phyloP scores from a whole-genome alignment of 1,140 invertebrate species.

The Drosophila nigrodunni region DNA sequence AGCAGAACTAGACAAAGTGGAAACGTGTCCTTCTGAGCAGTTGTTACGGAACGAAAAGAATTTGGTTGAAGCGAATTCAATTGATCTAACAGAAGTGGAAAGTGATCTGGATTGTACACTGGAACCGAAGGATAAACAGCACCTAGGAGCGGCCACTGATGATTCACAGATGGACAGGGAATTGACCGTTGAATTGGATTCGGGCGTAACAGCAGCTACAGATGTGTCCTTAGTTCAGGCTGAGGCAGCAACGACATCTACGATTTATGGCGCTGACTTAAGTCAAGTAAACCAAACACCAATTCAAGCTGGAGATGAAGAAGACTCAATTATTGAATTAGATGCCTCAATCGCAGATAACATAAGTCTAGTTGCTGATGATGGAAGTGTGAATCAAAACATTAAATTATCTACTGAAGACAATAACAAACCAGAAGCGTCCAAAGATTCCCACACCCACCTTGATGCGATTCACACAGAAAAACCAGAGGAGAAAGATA shows the following conservation, averaged over 20 bases:
- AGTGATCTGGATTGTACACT: not conserved
- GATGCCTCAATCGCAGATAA: not conserved
- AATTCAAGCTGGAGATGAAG: not conserved
- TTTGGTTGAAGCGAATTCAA: not conserved
- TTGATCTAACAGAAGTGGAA: not conserved
- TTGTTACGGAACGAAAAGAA: not conserved
- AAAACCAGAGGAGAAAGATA: not conserved
- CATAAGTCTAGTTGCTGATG: not conserved
- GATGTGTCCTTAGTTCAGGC: not conserved
- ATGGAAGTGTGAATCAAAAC: not conserved
- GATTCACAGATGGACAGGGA: not conserved
- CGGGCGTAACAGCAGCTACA: not conserved
- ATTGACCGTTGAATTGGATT: conserved; percentile 15
- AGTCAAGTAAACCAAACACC: not conserved
- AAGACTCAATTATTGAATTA: not conserved
- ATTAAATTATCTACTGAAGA: not conserved
- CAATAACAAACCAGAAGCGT: not conserved
- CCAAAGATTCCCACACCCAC: not conserved
- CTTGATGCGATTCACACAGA: not conserved
- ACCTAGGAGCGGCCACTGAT: not conserved
- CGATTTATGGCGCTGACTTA: conserved; percentile 14
- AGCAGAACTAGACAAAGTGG: not conserved
- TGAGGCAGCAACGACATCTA: conserved; percentile 7
- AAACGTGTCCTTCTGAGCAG: not conserved
- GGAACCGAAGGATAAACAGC: not conserved